A percentile compares a stretch with the other conserved stretches of the same genome.
Evolutionary conservation across 2,888 invertebrate species (phyloP).

Genomic region (Callimorpha dominula): DNA sequence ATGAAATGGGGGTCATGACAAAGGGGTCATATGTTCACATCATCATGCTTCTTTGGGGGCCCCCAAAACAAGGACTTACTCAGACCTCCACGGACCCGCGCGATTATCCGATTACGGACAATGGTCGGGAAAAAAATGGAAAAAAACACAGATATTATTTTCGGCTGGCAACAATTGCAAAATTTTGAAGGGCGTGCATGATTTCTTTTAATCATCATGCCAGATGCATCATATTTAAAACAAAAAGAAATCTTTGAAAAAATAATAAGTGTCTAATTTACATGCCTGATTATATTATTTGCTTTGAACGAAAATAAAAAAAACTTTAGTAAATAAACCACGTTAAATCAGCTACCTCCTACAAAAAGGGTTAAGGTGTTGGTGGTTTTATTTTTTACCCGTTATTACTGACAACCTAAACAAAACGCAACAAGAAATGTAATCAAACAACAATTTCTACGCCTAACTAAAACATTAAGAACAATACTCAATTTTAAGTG

Average conservation of each 20-base stretch:
- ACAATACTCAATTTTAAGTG: neutral
- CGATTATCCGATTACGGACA: constrained; percentile 84
- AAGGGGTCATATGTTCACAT: constrained; percentile 49
- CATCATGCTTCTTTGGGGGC: constrained; percentile 60
- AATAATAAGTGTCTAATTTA: constrained; percentile 46
- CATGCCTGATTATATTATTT: constrained; percentile 54
- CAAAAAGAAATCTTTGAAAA: constrained; percentile 17
- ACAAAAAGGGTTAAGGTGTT: constrained; percentile 65
- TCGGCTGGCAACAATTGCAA: constrained; percentile 56
- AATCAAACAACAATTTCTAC: neutral
- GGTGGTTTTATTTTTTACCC: constrained; percentile 38
- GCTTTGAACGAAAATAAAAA: constrained; percentile 47
- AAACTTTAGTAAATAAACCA: constrained; percentile 50
- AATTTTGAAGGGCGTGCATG: constrained; percentile 48
- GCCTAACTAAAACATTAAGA: neutral
- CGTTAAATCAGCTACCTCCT: constrained; percentile 64
- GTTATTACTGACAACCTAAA: neutral
- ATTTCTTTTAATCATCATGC: constrained; percentile 49
- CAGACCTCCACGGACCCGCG: constrained; percentile 84
- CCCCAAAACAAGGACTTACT: constrained; percentile 76
- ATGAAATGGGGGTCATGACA: constrained; percentile 38
- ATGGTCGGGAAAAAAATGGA: constrained; percentile 72
- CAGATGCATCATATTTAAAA: constrained; percentile 32
- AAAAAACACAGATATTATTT: constrained; percentile 82
- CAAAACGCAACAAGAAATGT: neutral